Conservation (phyloP, 2,888 invertebrate genomes). For the Brenthis ino region DNA sequence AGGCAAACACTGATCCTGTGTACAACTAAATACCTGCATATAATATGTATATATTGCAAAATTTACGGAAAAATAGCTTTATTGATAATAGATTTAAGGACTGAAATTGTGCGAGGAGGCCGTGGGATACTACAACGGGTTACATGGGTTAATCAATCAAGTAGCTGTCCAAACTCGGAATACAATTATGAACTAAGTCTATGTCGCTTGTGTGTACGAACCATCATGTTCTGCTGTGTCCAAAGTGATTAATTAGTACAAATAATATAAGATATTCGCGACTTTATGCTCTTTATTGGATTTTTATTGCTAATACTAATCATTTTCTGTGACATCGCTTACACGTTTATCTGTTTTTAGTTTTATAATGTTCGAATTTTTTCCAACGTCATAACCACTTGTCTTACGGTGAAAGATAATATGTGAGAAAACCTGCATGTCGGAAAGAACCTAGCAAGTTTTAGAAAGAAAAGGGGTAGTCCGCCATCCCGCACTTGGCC, state of each 20-base stretch:
- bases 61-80: slow-evolving; percentile 33
- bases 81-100: slow-evolving; percentile 54
- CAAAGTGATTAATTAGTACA: slow-evolving; percentile 70
- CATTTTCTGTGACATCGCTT: too few species aligned
- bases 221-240: slow-evolving; percentile 58
- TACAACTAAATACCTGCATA: slow-evolving; percentile 27
- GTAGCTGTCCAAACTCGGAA: slow-evolving; percentile 73
- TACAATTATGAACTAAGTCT: slow-evolving; percentile 80
- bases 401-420: too few species aligned
- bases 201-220: slow-evolving; percentile 65
- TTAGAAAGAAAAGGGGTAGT: too few species aligned
- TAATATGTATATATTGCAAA: slow-evolving; percentile 14
- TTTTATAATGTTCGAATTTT: not conserved
- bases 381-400: not conserved
- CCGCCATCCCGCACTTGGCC: too few species aligned
- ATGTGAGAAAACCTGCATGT: too few species aligned
- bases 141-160: slow-evolving; percentile 72
- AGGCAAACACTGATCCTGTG: slow-evolving; percentile 37
- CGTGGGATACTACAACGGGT: slow-evolving; percentile 50
- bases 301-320: not conserved
- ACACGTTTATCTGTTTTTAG: too few species aligned
- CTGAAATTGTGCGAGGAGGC: slow-evolving; percentile 51
- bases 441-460: too few species aligned
- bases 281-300: slow-evolving; percentile 14
- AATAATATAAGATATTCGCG: slow-evolving; percentile 33